These are phyloP conservation scores for Tautogolabrus adspersus DNA, from an alignment of 2,113 vertebrate species.

Conservation along the genomic window DNA sequence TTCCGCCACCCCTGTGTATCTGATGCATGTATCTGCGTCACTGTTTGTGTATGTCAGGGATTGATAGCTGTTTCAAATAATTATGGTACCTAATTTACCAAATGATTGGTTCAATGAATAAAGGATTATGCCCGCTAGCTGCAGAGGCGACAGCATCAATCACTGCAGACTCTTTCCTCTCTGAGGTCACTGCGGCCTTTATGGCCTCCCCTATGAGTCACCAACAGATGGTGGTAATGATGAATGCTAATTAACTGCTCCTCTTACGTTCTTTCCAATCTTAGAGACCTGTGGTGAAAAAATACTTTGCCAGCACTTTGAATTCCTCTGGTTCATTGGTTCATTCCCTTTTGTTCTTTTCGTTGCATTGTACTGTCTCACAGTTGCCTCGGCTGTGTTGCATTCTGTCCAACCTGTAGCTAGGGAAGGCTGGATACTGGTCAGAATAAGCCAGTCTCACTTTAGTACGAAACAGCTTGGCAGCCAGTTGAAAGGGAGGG, in stretches of 20 bases:
- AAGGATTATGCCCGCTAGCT: slow-evolving; percentile 45
- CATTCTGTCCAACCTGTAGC: slow-evolving; percentile 10
- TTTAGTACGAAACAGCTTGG: slow-evolving; percentile 42
- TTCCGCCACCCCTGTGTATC: background rate
- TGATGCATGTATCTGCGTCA: background rate
- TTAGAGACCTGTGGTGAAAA: background rate
- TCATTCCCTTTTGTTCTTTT: background rate
- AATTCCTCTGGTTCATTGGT: slow-evolving; percentile 1
- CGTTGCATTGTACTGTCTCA: background rate
- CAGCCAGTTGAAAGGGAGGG: slow-evolving; percentile 29
- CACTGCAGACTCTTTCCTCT: slow-evolving; percentile 24
- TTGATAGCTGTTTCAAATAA: slow-evolving; percentile 37
- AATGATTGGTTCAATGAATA: slow-evolving; percentile 53
- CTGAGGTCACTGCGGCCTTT: slow-evolving; percentile 42
- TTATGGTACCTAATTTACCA: slow-evolving; percentile 43
- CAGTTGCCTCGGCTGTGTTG: slow-evolving; percentile 5
- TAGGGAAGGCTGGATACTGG: slow-evolving; percentile 3
- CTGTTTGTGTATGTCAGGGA: slow-evolving; percentile 15
- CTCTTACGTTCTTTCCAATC: slow-evolving; percentile 14
- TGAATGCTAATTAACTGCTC: slow-evolving; percentile 34
- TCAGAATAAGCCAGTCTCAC: slow-evolving; percentile 18
- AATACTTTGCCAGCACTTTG: slow-evolving; percentile 1
- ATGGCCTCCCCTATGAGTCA: slow-evolving; percentile 51
- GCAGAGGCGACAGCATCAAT: slow-evolving; percentile 33
- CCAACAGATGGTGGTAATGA: slow-evolving; percentile 60